Evolutionary conservation across 1,140 invertebrate species (phyloP).

Genomic region (Elymnias hypermnestra): DNA sequence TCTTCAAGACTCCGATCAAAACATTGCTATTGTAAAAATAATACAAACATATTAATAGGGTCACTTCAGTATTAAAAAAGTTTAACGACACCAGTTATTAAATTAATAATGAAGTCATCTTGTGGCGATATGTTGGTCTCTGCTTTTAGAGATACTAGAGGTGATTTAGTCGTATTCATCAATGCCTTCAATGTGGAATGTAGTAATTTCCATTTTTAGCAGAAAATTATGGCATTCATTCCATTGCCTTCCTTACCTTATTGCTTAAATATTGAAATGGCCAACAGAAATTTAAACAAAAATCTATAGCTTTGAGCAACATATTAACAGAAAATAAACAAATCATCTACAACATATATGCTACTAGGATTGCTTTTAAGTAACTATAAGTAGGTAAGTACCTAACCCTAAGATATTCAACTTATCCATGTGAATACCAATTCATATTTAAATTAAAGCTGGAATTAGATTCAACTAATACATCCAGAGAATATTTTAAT

Average conservation of each 20-base stretch:
- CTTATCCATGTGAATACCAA: too few species aligned
- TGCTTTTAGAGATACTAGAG: slow-evolving; percentile 4
- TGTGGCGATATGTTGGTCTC: slow-evolving; percentile 27
- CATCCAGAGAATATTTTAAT: too few species aligned
- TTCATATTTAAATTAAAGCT: too few species aligned
- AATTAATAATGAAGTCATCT: too few species aligned
- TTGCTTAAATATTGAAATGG: slow-evolving; percentile 3
- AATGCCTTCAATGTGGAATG: slow-evolving; percentile 30
- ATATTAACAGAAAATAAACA: slow-evolving; percentile 7
- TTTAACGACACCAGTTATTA: too few species aligned
- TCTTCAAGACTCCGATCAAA: slow-evolving; percentile 7
- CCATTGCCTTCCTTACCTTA: slow-evolving; percentile 1
- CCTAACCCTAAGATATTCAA: too few species aligned
- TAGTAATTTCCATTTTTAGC: slow-evolving; percentile 24
- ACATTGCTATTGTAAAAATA: neutral
- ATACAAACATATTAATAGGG: slow-evolving; percentile 1
- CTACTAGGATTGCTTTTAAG: too few species aligned
- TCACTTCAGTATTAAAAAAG: neutral
- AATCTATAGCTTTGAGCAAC: slow-evolving; percentile 23
- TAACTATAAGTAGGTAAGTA: too few species aligned
- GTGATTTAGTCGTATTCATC: neutral
- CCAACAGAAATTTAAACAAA: slow-evolving; percentile 6
- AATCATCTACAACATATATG: neutral
- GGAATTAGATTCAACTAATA: too few species aligned
- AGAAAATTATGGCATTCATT: slow-evolving; percentile 1